phyloP scores from a whole-genome alignment of 2,888 invertebrate genomes.

The Pomacea canaliculata region DNA sequence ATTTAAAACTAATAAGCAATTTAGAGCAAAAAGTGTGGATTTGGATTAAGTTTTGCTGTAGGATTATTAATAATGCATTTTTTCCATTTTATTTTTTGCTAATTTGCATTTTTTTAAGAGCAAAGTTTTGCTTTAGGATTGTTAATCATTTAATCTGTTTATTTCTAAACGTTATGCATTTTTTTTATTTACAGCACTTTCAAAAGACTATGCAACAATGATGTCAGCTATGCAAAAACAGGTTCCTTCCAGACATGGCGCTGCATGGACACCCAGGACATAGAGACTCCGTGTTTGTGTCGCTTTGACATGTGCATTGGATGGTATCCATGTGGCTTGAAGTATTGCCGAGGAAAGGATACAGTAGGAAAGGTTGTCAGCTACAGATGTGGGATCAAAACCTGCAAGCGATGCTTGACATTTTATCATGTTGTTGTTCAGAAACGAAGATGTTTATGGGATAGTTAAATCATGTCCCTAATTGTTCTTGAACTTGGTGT shows the following conservation, averaged over 20 bases:
- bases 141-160: too few species aligned
- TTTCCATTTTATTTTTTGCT: too few species aligned
- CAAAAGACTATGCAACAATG: constrained; percentile 54
- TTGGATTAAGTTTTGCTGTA: too few species aligned
- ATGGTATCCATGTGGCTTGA: constrained; percentile 96
- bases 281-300: constrained; percentile 78
- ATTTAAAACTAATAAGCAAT: too few species aligned
- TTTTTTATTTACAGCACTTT: constrained; percentile 53
- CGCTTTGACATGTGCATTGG: constrained; percentile 89
- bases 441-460: constrained; percentile 82
- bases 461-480: constrained; percentile 45
- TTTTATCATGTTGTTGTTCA: constrained; percentile 88
- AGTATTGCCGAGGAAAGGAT: constrained; percentile 90
- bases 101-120: too few species aligned
- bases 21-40: too few species aligned
- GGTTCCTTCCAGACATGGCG: constrained; percentile 72
- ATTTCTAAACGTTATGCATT: too few species aligned
- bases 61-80: too few species aligned
- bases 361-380: constrained; percentile 77
- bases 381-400: constrained; percentile 95
- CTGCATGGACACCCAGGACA: constrained; percentile 73
- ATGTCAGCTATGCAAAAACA: constrained; percentile 76
- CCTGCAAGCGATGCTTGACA: constrained; percentile 89
- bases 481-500: background rate
- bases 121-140: too few species aligned